Evolutionary conservation across 2,888 invertebrate genomes (phyloP), one percentile per base, ranked within the genome.

Genomic region (Melipona beecheii): DNA sequence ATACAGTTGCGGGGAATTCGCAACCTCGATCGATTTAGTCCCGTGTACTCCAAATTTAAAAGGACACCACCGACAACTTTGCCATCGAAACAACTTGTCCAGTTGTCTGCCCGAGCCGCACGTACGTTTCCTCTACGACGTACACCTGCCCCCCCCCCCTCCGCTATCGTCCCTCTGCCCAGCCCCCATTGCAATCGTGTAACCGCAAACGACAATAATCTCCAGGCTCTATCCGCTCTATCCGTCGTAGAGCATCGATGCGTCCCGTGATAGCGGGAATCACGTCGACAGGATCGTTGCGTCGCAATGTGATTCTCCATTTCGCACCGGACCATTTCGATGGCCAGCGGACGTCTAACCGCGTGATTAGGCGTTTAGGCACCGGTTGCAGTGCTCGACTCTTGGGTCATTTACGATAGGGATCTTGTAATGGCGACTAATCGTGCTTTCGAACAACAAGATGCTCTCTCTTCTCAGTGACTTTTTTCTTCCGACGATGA

Each of bases 1-100:
- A 94, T 94, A 94, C 93, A 92, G 92, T 91, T 60, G 93, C 93
- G 90, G 93, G 91, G 93, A 94, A 94, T 93, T 93, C 90, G 90
- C 90, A 27, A 17, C 24, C 85, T 85, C 94, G 93, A 94, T 94
- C 94, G 94, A 94, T 94, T 93, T 93, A 91, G 90, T 85, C 77
- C 75, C 82, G 83, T 86, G 90, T 91, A 91, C 90, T 91, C 90
- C 91, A 90, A 92, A 93, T 92, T 93, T 92, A 91, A 93, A 91
- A 86, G 88, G 78, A 75, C 84, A 66, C 75, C 24, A 60, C 58
- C 58, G 17, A n/a, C 60, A 24, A 9, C 60, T 3, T 9, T 17
- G 24, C 60, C 24, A 60, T 24, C 24, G 24, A 24, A 43, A 21
- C 54, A 43, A 21, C 54, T 24, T 64, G 27, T 15, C 43, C 43